Evolutionary conservation across 1,140 invertebrate genomes (phyloP).

Genomic region (Araneus ventricosus): DNA sequence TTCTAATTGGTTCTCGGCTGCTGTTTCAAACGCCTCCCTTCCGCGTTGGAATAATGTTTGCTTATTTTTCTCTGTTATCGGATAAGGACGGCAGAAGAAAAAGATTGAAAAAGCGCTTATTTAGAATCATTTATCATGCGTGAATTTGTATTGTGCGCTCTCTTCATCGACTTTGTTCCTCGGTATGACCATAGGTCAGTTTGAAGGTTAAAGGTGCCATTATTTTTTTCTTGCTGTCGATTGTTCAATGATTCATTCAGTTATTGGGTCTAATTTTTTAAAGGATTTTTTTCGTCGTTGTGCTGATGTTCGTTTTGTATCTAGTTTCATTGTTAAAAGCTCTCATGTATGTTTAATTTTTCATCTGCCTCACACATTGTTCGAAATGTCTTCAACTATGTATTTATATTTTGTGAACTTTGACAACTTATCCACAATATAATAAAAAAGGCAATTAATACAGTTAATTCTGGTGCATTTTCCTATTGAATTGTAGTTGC

Average conservation of each 20-base stretch:
- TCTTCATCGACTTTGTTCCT: background rate
- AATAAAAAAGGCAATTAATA: too few species aligned
- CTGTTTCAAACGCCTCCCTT: background rate
- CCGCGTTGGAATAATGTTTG: background rate
- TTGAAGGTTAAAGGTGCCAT: background rate
- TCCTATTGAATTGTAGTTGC: too few species aligned
- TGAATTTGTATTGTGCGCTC: background rate
- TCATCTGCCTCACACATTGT: too few species aligned
- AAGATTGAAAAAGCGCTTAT: background rate
- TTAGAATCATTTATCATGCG: slow-evolving; percentile 11
- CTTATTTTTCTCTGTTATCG: background rate
- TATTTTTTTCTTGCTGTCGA: background rate
- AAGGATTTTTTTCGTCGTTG: background rate
- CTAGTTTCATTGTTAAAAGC: too few species aligned
- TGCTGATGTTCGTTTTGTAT: background rate
- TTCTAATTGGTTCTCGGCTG: background rate
- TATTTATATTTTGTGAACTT: too few species aligned
- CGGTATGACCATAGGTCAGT: background rate
- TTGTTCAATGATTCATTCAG: background rate
- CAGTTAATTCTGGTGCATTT: too few species aligned
- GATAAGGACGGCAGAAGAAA: background rate
- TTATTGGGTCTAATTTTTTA: background rate
- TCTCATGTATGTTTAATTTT: too few species aligned
- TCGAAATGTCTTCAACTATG: too few species aligned
- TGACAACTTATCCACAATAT: too few species aligned